phyloP scores from a whole-genome alignment of 2,113 vertebrate species.

The Salminus brasiliensis region DNA sequence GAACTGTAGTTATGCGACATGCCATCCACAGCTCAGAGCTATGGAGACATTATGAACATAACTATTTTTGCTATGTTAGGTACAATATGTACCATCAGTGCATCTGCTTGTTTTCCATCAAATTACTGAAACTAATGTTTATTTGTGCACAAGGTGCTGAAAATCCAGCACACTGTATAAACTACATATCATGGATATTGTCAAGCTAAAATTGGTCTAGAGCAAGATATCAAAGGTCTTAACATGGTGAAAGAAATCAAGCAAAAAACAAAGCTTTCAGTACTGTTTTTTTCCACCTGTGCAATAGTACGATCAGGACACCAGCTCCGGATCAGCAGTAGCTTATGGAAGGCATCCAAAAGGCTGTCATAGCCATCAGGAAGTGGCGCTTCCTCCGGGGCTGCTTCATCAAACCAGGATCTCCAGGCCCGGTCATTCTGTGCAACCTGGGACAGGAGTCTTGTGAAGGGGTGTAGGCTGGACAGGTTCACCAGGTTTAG shows the following conservation, averaged over 20 bases:
- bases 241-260: not conserved
- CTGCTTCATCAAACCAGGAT: constrained; percentile 80
- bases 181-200: not conserved
- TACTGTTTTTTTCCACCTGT: constrained; percentile 67
- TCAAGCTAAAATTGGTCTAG: not conserved
- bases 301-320: constrained; percentile 81
- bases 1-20: not conserved
- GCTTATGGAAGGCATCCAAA: constrained; percentile 79
- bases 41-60: not conserved
- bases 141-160: no score
- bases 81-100: no score
- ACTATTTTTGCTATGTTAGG: no score
- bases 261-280: not conserved
- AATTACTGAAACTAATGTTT: no score
- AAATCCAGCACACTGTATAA: no score
- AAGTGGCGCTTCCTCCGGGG: constrained; percentile 75
- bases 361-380: constrained; percentile 79
- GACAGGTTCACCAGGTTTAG: constrained; percentile 85
- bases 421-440: constrained; percentile 81
- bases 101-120: no score
- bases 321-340: constrained; percentile 85
- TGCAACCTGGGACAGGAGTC: constrained; percentile 76
- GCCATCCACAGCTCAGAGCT: not conserved
- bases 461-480: constrained; percentile 71
- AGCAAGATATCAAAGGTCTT: not conserved